Evolutionary conservation across 2,888 invertebrate genomes (phyloP).

Genomic region (Leptura quadrifasciata): DNA sequence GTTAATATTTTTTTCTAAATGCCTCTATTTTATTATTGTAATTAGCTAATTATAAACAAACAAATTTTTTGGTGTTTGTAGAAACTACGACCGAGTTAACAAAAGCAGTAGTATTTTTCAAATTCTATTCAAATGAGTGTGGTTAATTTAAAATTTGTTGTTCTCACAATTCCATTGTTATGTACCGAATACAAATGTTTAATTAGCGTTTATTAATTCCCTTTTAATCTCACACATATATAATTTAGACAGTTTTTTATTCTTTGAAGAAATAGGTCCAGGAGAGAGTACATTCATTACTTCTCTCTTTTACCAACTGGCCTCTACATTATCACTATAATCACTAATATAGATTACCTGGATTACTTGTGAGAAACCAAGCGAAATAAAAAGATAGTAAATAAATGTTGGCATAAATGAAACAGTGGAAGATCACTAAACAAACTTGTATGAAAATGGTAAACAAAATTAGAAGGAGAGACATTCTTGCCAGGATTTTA

Average conservation of each 20-base stretch:
- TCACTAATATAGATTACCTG: background rate
- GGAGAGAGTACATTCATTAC: background rate
- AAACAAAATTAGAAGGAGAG: no score
- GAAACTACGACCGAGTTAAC: background rate
- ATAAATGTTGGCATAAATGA: background rate
- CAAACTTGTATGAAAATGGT: no score
- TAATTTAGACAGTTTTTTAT: background rate
- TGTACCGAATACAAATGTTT: background rate
- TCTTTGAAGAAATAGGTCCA: background rate
- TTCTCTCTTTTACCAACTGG: background rate
- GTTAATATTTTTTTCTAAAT: no score
- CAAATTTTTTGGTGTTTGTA: no score
- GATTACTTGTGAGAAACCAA: background rate
- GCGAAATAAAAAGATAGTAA: background rate
- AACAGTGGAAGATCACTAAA: background rate
- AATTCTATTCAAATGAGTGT: background rate
- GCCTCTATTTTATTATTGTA: no score
- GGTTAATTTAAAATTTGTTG: background rate
- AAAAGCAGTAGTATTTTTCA: background rate
- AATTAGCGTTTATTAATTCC: background rate
- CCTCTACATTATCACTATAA: background rate
- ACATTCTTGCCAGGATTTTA: no score
- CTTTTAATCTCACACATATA: background rate
- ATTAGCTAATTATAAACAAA: no score
- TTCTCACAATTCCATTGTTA: constrained; percentile 3